Evolutionary conservation across 1,140 invertebrate genomes (phyloP).

Genomic region (Drosophila sp.): DNA sequence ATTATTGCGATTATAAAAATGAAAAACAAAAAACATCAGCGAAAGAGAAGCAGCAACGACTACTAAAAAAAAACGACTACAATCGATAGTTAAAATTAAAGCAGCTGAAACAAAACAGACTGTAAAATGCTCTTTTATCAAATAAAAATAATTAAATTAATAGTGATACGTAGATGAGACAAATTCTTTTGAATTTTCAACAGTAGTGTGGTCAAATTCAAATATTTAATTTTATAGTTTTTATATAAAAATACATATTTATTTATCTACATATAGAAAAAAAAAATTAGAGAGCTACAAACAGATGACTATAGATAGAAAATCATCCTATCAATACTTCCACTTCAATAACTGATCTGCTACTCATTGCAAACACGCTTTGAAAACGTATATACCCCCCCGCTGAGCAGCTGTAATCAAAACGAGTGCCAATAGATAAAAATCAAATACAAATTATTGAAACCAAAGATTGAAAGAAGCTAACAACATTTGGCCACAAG

Average conservation of each 20-base stretch:
- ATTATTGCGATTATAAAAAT: constrained; percentile 47
- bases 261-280: too few species aligned
- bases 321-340: not conserved
- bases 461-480: constrained; percentile 29
- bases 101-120: constrained; percentile 2
- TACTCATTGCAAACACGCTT: not conserved
- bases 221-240: too few species aligned
- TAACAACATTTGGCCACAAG: constrained; percentile 45
- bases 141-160: too few species aligned
- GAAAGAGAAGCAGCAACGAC: constrained; percentile 7
- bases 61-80: constrained; percentile 11
- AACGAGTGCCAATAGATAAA: constrained; percentile 40
- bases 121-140: constrained; percentile 13
- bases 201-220: too few species aligned
- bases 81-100: not conserved
- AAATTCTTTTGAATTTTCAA: too few species aligned
- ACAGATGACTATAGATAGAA: not conserved
- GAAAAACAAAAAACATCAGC: constrained; percentile 1
- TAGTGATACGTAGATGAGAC: too few species aligned
- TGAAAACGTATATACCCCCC: constrained; percentile 8
- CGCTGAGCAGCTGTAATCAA: constrained; percentile 8
- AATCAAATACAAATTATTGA: constrained; percentile 42
- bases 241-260: not conserved
- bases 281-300: too few species aligned
- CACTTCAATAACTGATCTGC: not conserved